These are phyloP conservation scores for Aricia agestis DNA, from an alignment of 1,140 invertebrate genomes.

Conservation along the genomic window DNA sequence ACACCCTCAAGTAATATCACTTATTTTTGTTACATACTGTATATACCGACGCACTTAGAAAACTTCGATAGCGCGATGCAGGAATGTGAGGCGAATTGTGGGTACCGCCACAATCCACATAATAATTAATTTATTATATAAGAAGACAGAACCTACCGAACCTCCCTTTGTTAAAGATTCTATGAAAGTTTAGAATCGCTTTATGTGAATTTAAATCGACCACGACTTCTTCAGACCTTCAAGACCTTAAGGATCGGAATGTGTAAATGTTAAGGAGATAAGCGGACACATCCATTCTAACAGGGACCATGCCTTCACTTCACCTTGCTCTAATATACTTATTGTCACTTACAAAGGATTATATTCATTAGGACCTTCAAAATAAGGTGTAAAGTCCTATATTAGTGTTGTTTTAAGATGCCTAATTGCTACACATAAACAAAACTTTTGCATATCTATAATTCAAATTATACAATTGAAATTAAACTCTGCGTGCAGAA, in stretches of 20 bases:
- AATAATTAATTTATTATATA: no score
- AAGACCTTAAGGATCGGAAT: background rate
- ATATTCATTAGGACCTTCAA: background rate
- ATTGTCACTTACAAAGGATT: background rate
- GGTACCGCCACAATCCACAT: no score
- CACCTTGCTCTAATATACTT: background rate
- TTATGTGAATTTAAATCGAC: background rate
- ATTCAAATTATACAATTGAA: background rate
- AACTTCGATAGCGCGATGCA: no score
- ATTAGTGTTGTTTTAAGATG: background rate
- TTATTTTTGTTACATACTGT: no score
- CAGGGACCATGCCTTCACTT: background rate
- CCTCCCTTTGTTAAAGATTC: no score
- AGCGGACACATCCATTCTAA: slow-evolving; percentile 1
- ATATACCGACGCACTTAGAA: no score
- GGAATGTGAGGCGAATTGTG: no score
- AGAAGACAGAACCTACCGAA: no score
- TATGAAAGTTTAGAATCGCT: no score
- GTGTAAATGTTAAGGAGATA: background rate
- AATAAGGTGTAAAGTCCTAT: background rate
- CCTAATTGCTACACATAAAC: slow-evolving; percentile 4
- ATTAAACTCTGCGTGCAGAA: background rate
- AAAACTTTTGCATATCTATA: slow-evolving; percentile 4
- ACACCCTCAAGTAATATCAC: no score
- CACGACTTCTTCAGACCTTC: background rate